Conservation (phyloP, 2,888 invertebrate species). For the Perizoma affinitatum region DNA sequence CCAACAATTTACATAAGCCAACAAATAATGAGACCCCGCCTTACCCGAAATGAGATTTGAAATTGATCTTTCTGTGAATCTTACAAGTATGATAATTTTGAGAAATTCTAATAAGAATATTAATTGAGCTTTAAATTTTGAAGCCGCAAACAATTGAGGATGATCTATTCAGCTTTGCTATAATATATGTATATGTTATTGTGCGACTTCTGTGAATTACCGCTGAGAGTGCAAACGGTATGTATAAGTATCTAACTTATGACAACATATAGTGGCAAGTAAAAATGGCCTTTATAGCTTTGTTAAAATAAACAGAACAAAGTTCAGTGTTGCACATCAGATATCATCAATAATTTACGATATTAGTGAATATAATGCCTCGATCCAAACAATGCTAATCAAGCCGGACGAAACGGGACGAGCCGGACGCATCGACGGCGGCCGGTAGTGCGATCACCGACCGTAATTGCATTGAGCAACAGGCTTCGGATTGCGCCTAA, state of each 20-base stretch:
- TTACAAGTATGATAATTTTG: conserved; percentile 19
- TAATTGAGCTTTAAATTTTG: conserved; percentile 3
- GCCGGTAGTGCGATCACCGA: conserved; percentile 3
- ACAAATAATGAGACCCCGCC: conserved; percentile 59
- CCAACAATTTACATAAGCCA: conserved; percentile 66
- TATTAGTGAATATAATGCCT: conserved; percentile 13
- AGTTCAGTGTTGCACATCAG: neutral
- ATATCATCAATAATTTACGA: conserved; percentile 16
- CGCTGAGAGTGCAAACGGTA: too few species aligned
- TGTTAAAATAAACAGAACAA: too few species aligned
- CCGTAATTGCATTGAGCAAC: conserved; percentile 17
- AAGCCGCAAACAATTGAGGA: too few species aligned
- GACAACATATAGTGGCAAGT: too few species aligned
- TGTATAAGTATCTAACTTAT: too few species aligned
- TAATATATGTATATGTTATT: too few species aligned
- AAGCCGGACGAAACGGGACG: conserved; percentile 8
- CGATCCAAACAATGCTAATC: conserved; percentile 21
- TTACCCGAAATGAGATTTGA: conserved; percentile 51
- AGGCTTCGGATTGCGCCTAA: conserved; percentile 16
- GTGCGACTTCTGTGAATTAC: too few species aligned
- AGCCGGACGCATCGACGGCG: conserved; percentile 7
- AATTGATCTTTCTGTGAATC: conserved; percentile 41
- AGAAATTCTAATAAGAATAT: conserved; percentile 18
- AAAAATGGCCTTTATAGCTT: too few species aligned
- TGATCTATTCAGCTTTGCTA: too few species aligned